phyloP scores from a whole-genome alignment of 2,113 vertebrate genomes.

The Chauna torquata region DNA sequence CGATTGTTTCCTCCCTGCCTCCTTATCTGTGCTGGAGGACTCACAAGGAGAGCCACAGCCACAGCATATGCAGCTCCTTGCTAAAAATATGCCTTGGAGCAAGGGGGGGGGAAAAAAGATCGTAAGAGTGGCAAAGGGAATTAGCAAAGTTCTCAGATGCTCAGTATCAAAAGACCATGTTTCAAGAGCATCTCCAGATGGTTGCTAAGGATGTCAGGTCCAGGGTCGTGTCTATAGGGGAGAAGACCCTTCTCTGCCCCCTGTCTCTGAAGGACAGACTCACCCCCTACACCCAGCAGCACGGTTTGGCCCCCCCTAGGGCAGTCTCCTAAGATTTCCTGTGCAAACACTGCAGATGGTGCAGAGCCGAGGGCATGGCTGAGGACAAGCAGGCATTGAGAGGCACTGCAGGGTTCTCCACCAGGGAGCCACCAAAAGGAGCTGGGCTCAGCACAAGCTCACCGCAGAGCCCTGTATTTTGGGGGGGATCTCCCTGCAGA shows the following conservation, averaged over 20 bases:
- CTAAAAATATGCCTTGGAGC: constrained; percentile 33
- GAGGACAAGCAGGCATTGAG: neutral
- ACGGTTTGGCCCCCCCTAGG: too few species aligned
- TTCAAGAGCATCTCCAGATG: neutral
- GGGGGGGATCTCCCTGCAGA: neutral
- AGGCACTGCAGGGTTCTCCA: too few species aligned
- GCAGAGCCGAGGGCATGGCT: neutral
- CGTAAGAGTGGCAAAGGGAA: neutral
- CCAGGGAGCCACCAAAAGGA: neutral
- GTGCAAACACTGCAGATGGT: accelerated
- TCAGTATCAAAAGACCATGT: neutral
- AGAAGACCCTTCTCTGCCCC: neutral
- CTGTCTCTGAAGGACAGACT: neutral
- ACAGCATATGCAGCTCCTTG: neutral
- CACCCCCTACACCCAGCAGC: neutral
- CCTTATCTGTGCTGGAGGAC: constrained; percentile 40
- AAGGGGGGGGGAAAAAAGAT: too few species aligned
- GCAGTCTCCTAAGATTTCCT: neutral
- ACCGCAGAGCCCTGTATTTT: neutral
- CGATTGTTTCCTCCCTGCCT: constrained; percentile 12
- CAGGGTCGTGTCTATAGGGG: accelerated
- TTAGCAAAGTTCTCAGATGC: neutral
- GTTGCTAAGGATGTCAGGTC: neutral
- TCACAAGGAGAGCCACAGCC: neutral
- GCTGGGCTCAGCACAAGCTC: accelerated